Evolutionary conservation across 2,113 vertebrate species (phyloP).

Genomic region (Haplochromis burtoni): DNA sequence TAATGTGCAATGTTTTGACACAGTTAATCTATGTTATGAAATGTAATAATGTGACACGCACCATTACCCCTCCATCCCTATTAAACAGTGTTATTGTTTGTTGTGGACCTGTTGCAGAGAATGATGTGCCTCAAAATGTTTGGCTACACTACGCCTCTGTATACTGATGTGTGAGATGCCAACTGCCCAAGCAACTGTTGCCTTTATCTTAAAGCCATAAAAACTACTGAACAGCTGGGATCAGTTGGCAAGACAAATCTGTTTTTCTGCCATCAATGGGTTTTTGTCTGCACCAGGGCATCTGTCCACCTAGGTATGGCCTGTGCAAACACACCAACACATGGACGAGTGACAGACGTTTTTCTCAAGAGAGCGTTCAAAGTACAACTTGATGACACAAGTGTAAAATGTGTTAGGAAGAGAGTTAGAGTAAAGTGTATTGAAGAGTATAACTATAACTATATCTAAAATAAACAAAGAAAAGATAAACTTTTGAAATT

Average conservation of each 20-base stretch:
- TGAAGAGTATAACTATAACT: not conserved
- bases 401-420: not conserved
- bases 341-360: not conserved
- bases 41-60: not conserved
- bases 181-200: conserved; percentile 43
- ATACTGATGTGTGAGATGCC: not conserved
- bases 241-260: conserved; percentile 39
- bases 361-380: not conserved
- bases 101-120: not conserved
- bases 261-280: conserved; percentile 43
- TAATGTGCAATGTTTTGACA: not conserved
- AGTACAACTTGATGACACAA: not conserved
- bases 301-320: conserved; percentile 40
- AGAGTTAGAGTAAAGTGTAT: not conserved
- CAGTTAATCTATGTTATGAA: not conserved
- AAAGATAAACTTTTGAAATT: not conserved
- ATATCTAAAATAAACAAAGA: not conserved
- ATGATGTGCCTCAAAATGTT: not conserved
- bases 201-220: conserved; percentile 16
- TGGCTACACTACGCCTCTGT: not conserved
- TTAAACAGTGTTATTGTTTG: not conserved
- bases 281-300: conserved; percentile 46
- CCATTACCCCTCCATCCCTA: not conserved
- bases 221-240: conserved; percentile 58
- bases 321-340: conserved; percentile 27